Conservation (phyloP, 1,140 invertebrate genomes). For the Drosophila lini region DNA sequence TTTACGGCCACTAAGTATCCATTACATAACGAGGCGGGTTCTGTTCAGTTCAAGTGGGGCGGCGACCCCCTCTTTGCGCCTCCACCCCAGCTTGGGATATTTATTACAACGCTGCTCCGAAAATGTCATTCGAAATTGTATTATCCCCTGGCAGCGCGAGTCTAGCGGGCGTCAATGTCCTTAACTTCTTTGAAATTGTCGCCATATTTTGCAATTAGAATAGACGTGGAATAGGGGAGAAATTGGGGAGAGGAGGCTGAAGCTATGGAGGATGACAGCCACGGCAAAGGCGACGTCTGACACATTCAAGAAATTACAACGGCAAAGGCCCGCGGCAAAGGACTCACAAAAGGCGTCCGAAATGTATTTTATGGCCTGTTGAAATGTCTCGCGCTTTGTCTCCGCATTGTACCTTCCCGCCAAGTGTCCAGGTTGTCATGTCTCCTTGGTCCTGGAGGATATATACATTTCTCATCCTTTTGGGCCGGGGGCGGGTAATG, state of each 20-base stretch:
- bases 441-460: slow-evolving; percentile 8
- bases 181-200: slow-evolving; percentile 79
- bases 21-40: slow-evolving; percentile 56
- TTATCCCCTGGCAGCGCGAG: slow-evolving; percentile 61
- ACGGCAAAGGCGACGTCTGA: slow-evolving; percentile 46
- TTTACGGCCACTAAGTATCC: slow-evolving; percentile 56
- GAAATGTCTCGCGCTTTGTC: slow-evolving; percentile 67
- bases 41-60: slow-evolving; percentile 41
- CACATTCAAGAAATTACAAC: slow-evolving; percentile 81
- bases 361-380: slow-evolving; percentile 79
- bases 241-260: not conserved
- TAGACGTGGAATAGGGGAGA: slow-evolving; percentile 32
- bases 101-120: slow-evolving; percentile 54
- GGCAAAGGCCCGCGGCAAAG: slow-evolving; percentile 56
- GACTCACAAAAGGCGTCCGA: slow-evolving; percentile 65
- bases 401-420: not conserved
- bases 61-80: slow-evolving; percentile 9
- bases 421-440: slow-evolving; percentile 51
- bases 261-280: slow-evolving; percentile 22
- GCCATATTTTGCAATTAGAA: slow-evolving; percentile 81
- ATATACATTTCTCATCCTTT: slow-evolving; percentile 8
- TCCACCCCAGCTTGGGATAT: slow-evolving; percentile 29
- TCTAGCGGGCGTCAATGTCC: slow-evolving; percentile 68
- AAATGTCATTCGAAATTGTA: slow-evolving; percentile 81
- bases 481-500: slow-evolving; percentile 4